Base-by-base conservation (phyloP, 30 jellyfish, hydroid and myxozoan genomes). In the Calvadosia cruxmelitensis region DNA sequence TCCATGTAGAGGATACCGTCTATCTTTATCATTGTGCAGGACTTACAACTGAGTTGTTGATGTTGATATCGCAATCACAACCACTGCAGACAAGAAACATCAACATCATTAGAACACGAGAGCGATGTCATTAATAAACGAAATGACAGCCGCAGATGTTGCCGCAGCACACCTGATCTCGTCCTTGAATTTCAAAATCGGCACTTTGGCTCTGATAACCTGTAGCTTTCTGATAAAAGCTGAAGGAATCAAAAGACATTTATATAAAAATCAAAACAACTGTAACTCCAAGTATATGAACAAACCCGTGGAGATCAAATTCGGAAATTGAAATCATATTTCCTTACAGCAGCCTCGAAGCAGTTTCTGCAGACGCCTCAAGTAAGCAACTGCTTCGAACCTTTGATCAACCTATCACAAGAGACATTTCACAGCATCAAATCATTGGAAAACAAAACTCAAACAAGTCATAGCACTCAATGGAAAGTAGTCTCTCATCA, bases 201-300 rank as follows among this genome's bases (percentile, higher is more conserved):
- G 98, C 2, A 89, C 98, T 66, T 76, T 89, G 15, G 98, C 98
- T 76, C 82, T 73, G 53, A 89, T 89, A 20, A 89, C 84, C 64
- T 71, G 93, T 33, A 89, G 52, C 27, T 81, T 84, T 51, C 70
- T 72, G 63, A 89, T 82, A 33, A 69, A 82, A 30, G 87, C 98
- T 89, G 77, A 34, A 66, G 50, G 2, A 31, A 29, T 50, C 73
- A 71, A n/a, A n/a, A n/a, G n/a, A n/a, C n/a, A n/a, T n/a, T n/a
- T n/a, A n/a, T n/a, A n/a, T n/a, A n/a, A n/a, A n/a, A n/a, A n/a
- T n/a, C n/a, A n/a, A n/a, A n/a, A n/a, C 10, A 31, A 63, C 30
- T 33, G 52, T 28, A 10, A 27, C 31, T 33, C 2, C 13, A 15
- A 36, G 23, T 50, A 16, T 7, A n/a, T n/a, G n/a, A n/a, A n/a